Percentiles rank a stretch among this genome's conserved stretches.
phyloP scores from a whole-genome alignment of 2,888 invertebrate species.

The Xestoiulus laeticollis region DNA sequence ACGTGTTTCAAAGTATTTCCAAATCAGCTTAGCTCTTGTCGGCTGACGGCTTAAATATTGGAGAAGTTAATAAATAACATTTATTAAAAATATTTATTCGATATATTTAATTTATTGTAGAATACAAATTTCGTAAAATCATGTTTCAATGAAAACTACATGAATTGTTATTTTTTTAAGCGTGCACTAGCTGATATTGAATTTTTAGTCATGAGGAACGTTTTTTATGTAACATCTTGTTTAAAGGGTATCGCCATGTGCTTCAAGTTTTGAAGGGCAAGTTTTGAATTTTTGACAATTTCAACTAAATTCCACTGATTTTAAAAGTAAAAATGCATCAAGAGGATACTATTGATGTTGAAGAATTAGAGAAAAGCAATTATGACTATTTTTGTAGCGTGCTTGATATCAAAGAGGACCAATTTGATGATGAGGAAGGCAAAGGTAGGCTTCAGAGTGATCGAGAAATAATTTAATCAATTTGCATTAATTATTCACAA shows the following conservation, averaged over 20 bases:
- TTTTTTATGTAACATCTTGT: neutral
- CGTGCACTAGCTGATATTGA: neutral
- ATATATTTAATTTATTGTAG: neutral
- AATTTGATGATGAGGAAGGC: conserved; percentile 44
- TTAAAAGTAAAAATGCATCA: neutral
- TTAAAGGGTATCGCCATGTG: neutral
- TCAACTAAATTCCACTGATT: neutral
- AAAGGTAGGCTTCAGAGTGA: conserved; percentile 1
- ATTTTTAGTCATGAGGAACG: neutral
- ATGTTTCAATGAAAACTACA: no score
- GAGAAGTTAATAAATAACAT: neutral
- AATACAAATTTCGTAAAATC: no score
- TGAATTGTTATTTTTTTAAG: no score
- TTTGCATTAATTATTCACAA: no score
- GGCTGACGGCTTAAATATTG: no score
- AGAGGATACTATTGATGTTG: neutral
- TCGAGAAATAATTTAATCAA: no score
- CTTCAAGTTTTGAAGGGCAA: no score
- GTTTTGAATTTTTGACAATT: neutral
- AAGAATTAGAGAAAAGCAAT: conserved; percentile 16
- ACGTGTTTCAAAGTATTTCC: no score
- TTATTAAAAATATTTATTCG: neutral
- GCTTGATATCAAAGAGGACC: neutral
- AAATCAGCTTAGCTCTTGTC: no score
- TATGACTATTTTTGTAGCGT: conserved; percentile 34